phyloP scores from a whole-genome alignment of 2,113 vertebrate species.

The Sphyrna mokarran region DNA sequence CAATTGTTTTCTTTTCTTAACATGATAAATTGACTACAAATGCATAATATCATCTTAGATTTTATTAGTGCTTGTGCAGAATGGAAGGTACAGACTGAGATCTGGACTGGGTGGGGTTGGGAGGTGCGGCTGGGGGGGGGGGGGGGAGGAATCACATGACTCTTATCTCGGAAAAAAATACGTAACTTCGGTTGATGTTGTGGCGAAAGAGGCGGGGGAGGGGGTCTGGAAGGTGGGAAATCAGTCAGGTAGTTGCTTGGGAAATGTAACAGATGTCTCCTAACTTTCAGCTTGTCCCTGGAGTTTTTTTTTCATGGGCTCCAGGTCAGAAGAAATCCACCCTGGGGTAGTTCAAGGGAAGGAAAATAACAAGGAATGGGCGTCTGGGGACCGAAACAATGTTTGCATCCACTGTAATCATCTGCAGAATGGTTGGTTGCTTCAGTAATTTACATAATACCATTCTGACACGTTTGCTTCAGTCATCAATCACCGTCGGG shows the following conservation, averaged over 20 bases:
- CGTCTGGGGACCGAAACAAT: slow-evolving; percentile 70
- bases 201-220: slow-evolving; percentile 17
- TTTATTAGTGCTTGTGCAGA: not conserved
- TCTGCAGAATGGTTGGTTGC: slow-evolving; percentile 78
- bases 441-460: slow-evolving; percentile 89
- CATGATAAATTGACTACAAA: slow-evolving; percentile 14
- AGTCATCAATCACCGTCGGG: slow-evolving; percentile 72
- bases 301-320: slow-evolving; percentile 54
- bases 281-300: slow-evolving; percentile 50
- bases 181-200: not conserved
- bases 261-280: slow-evolving; percentile 70
- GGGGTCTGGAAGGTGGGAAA: slow-evolving; percentile 44
- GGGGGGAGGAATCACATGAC: not conserved
- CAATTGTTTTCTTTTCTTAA: not conserved
- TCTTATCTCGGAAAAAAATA: slow-evolving; percentile 13
- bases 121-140: not conserved
- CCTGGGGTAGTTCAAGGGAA: slow-evolving; percentile 77
- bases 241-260: slow-evolving; percentile 58
- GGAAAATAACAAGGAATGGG: slow-evolving; percentile 77
- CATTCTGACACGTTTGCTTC: slow-evolving; percentile 75
- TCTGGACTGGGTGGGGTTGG: not conserved
- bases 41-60: not conserved
- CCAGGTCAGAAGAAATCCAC: slow-evolving; percentile 79
- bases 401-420: slow-evolving; percentile 83
- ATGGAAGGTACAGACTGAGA: not conserved